phyloP scores from a whole-genome alignment of 2,888 invertebrate genomes.

The Cheiracanthium punctorium region DNA sequence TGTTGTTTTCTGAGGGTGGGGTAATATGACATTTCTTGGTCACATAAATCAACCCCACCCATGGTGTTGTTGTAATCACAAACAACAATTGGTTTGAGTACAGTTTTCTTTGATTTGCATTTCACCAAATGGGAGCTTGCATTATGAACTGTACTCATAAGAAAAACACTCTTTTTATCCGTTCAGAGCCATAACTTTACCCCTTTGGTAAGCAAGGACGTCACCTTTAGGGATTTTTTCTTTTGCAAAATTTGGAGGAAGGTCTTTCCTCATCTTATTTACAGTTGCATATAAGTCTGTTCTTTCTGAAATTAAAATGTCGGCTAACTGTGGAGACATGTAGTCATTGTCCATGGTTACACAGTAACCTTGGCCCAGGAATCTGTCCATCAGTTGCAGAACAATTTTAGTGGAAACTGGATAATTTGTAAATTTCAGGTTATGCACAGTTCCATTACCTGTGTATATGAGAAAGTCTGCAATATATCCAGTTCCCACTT shows the following conservation, averaged over 20 bases:
- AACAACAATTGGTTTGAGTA: conserved; percentile 6
- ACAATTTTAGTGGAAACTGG: conserved; percentile 33
- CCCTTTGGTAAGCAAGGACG: conserved; percentile 45
- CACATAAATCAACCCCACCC: too few relatives aligned
- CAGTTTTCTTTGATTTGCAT: neutral
- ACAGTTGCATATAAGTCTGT: too few relatives aligned
- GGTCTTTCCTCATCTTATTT: conserved; percentile 49
- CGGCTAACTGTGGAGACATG: neutral
- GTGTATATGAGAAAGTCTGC: conserved; percentile 37
- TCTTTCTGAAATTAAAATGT: neutral
- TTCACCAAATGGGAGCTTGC: conserved; percentile 17
- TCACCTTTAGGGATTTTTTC: conserved; percentile 58
- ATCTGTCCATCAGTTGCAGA: conserved; percentile 38
- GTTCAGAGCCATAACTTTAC: conserved; percentile 36
- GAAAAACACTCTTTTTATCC: conserved; percentile 1
- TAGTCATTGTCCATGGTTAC: conserved; percentile 63
- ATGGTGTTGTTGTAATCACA: neutral
- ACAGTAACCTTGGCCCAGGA: conserved; percentile 46
- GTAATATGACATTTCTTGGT: too few relatives aligned
- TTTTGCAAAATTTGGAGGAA: neutral
- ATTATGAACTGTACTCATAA: conserved; percentile 25
- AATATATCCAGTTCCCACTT: conserved; percentile 56
- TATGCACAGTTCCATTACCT: conserved; percentile 30
- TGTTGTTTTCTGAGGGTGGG: too few relatives aligned
- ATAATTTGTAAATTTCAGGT: conserved; percentile 24